Conservation (phyloP, 2,113 vertebrate genomes). For the Phocoena phocoena region DNA sequence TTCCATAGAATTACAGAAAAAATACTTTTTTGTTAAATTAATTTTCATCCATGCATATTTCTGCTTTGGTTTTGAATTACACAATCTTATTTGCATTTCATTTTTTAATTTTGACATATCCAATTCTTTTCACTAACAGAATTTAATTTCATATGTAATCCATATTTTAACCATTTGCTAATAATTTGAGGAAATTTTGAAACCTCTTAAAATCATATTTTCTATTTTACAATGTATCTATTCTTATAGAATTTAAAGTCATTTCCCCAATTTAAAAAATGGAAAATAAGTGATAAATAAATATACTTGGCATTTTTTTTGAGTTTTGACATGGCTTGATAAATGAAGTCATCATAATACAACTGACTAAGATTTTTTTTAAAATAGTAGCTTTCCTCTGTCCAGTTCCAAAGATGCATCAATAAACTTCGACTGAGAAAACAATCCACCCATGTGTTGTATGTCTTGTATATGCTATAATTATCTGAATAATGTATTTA, state of each 20-base stretch:
- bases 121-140: not conserved
- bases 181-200: not conserved
- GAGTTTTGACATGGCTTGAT: not conserved
- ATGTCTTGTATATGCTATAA: not conserved
- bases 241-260: not conserved
- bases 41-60: not conserved
- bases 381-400: not conserved
- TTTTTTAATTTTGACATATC: not conserved
- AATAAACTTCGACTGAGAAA: not conserved
- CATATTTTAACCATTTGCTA: not conserved
- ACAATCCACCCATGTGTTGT: not conserved
- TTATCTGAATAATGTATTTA: slow-evolving; percentile 27
- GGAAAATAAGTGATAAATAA: not conserved
- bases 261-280: not conserved
- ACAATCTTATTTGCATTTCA: not conserved
- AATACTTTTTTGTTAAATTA: not conserved
- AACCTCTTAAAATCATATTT: too few relatives aligned
- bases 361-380: not conserved
- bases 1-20: not conserved
- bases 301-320: not conserved
- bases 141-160: not conserved
- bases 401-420: not conserved
- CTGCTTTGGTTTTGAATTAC: not conserved
- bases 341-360: not conserved
- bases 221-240: too few relatives aligned